A percentile compares a stretch with the other conserved stretches of the same genome.
These are phyloP conservation scores for Patiria miniata DNA, from an alignment of 35 echinoderm and acorn worm genomes.

Conservation along the genomic window DNA sequence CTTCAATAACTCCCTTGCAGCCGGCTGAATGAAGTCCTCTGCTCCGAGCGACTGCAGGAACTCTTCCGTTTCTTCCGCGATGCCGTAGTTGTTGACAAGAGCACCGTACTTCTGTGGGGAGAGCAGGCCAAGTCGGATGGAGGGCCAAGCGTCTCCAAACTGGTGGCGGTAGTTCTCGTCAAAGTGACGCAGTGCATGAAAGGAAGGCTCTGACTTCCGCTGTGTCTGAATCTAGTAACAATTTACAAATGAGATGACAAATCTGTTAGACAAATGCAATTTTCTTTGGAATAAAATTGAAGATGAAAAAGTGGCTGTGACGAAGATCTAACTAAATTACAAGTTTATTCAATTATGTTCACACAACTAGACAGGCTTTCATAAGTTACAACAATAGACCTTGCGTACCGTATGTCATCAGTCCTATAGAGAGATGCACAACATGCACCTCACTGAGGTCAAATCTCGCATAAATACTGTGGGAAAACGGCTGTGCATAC, in stretches of 20 bases:
- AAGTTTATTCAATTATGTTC: too few species aligned
- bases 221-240: conserved; percentile 54
- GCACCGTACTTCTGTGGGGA: conserved; percentile 84
- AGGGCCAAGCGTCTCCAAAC: conserved; percentile 73
- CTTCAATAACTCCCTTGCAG: conserved; percentile 29
- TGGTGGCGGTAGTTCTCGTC: conserved; percentile 72
- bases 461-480: too few species aligned
- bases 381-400: too few species aligned
- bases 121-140: conserved; percentile 72
- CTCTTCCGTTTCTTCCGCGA: conserved; percentile 42
- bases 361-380: too few species aligned
- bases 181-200: conserved; percentile 77
- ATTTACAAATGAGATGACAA: neutral
- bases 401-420: too few species aligned
- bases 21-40: conserved; percentile 64
- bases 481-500: too few species aligned
- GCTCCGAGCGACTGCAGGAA: conserved; percentile 63
- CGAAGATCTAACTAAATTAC: too few species aligned
- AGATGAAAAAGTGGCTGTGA: too few species aligned
- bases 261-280: neutral
- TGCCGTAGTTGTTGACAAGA: conserved; percentile 77
- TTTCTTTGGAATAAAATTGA: too few species aligned
- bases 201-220: conserved; percentile 61
- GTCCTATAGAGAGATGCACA: too few species aligned
- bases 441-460: too few species aligned